Conservation (phyloP, 2,113 vertebrate species). For the Pongo abelii region DNA sequence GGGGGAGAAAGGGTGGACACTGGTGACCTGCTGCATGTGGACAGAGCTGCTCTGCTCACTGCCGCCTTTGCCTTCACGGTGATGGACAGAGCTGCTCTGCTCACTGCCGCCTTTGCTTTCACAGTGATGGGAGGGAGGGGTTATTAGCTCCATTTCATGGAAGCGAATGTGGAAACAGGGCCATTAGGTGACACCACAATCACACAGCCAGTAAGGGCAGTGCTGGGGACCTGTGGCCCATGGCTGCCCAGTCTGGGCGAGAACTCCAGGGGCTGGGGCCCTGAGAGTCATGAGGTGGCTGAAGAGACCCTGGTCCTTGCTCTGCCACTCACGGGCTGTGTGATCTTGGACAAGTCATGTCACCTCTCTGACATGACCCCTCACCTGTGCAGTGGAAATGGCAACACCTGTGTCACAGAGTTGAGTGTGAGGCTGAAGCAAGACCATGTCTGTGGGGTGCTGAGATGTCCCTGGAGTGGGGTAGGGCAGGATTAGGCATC, state of each 20-base stretch:
- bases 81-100: background rate
- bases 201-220: background rate
- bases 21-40: background rate
- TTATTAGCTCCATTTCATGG: background rate
- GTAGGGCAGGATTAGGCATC: background rate
- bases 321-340: background rate
- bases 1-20: background rate
- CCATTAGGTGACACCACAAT: background rate
- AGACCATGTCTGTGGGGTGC: background rate
- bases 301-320: background rate
- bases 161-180: background rate
- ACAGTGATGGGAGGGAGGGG: background rate
- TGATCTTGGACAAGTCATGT: background rate
- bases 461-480: background rate
- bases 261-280: background rate
- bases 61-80: background rate
- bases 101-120: fast-evolving
- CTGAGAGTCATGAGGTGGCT: background rate
- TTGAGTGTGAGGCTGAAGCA: background rate
- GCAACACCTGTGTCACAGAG: background rate
- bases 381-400: background rate
- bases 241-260: background rate
- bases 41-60: background rate
- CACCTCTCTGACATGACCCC: background rate
- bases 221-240: background rate